Evolutionary conservation across 2,888 invertebrate genomes (phyloP).

Genomic region (Troglohyphantes excavatus): DNA sequence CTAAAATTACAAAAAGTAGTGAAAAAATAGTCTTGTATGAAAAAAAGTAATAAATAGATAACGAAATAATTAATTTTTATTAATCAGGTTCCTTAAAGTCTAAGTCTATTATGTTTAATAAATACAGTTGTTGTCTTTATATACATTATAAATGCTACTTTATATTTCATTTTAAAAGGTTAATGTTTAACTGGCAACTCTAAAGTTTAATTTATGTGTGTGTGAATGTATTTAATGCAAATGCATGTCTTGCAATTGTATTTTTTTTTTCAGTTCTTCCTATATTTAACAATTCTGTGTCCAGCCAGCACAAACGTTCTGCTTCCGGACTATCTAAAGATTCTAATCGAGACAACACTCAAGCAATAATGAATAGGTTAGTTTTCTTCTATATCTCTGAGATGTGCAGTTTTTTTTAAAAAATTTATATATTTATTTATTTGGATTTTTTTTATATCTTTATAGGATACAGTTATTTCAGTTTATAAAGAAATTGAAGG

Average conservation of each 20-base stretch:
- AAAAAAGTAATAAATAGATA: too few species aligned
- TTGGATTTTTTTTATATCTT: neutral
- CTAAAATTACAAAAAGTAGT: too few species aligned
- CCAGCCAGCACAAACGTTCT: slow-evolving; percentile 64
- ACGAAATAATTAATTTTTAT: too few species aligned
- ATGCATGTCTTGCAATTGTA: too few species aligned
- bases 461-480: slow-evolving; percentile 54
- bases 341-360: slow-evolving; percentile 80
- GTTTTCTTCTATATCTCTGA: neutral
- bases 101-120: too few species aligned
- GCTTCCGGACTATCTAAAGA: slow-evolving; percentile 84
- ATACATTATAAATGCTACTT: neutral
- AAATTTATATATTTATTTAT: neutral
- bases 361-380: slow-evolving; percentile 65
- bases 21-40: too few species aligned
- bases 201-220: too few species aligned
- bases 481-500: slow-evolving; percentile 71
- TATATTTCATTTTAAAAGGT: neutral
- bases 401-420: neutral
- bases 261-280: slow-evolving; percentile 67
- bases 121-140: too few species aligned
- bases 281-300: slow-evolving; percentile 54
- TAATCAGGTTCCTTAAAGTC: too few species aligned
- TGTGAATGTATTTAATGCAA: too few species aligned
- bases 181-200: too few species aligned